Conservation (phyloP, 1,140 invertebrate genomes). For the Metaphire vulgaris region DNA sequence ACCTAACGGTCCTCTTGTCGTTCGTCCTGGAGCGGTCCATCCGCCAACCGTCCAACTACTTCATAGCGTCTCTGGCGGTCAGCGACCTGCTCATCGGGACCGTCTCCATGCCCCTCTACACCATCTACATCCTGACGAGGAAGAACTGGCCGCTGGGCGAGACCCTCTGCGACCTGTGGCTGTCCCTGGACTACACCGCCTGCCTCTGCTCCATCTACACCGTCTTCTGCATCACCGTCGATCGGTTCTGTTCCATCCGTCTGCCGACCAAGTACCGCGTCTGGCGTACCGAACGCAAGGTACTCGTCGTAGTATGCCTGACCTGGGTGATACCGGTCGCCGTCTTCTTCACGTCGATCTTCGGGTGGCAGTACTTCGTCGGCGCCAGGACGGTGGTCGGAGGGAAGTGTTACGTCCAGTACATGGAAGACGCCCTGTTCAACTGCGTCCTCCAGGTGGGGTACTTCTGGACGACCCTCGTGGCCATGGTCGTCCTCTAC, state of each 20-base stretch:
- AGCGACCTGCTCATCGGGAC: no score
- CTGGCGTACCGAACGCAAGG: slow-evolving; percentile 90
- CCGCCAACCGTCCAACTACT: no score
- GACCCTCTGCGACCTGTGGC: slow-evolving; percentile 94
- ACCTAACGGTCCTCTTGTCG: slow-evolving; percentile 89
- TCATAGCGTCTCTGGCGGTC: no score
- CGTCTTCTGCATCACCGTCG: no score
- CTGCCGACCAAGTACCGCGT: slow-evolving; percentile 93
- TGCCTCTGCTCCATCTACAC: no score
- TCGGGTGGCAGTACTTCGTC: no score
- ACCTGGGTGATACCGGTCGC: slow-evolving; percentile 97
- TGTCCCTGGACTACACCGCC: slow-evolving; percentile 98
- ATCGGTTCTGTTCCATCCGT: slow-evolving; percentile 97
- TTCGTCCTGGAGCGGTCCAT: no score
- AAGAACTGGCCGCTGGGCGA: slow-evolving; percentile 95
- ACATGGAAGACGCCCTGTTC: slow-evolving; percentile 91
- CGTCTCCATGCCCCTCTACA: slow-evolving; percentile 83
- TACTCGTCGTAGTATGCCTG: slow-evolving; percentile 73
- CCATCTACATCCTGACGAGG: slow-evolving; percentile 82
- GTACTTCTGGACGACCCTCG: no score
- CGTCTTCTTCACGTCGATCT: slow-evolving; percentile 93
- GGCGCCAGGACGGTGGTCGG: slow-evolving; percentile 65
- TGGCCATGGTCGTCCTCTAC: no score
- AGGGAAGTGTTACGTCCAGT: no score
- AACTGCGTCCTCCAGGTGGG: slow-evolving; percentile 95